A percentile compares a stretch with the other conserved stretches of the same genome.
phyloP scores from a whole-genome alignment of 2,888 invertebrate genomes.

The Lasiommata megera region DNA sequence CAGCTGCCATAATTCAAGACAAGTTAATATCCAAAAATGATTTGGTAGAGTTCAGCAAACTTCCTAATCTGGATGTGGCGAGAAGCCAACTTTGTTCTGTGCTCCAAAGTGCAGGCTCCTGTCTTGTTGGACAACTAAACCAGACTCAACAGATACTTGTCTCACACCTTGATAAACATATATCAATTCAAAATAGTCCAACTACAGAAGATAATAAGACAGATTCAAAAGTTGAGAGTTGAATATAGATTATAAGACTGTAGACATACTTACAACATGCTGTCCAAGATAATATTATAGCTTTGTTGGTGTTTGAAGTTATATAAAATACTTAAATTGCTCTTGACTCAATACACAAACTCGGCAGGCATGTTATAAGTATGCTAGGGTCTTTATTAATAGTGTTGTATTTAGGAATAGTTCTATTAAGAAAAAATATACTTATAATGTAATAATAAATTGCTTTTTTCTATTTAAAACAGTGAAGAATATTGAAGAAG shows the following conservation, averaged over 20 bases:
- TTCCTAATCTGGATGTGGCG: conserved; percentile 84
- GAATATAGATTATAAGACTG: not conserved
- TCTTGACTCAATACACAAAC: too few species aligned
- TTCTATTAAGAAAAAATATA: not conserved
- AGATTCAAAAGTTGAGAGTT: conserved; percentile 8
- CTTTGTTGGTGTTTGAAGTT: not conserved
- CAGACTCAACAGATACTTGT: conserved; percentile 86
- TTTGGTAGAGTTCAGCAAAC: conserved; percentile 83
- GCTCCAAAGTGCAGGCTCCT: conserved; percentile 83
- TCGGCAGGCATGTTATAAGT: not conserved
- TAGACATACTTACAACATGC: not conserved
- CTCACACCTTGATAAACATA: conserved; percentile 84
- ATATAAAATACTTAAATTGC: too few species aligned
- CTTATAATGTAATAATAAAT: not conserved
- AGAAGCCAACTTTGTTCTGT: conserved; percentile 86
- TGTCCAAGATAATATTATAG: too few species aligned
- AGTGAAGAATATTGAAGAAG: too few species aligned
- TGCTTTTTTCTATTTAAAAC: too few species aligned
- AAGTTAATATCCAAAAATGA: conserved; percentile 86
- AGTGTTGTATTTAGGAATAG: conserved; percentile 11
- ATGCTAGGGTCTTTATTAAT: not conserved
- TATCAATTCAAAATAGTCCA: conserved; percentile 49
- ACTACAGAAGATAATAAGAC: conserved; percentile 5
- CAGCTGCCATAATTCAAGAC: conserved; percentile 88
- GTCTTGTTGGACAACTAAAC: conserved; percentile 84